phyloP scores from a whole-genome alignment of 2,113 vertebrate genomes.

The Trogon surrucura region DNA sequence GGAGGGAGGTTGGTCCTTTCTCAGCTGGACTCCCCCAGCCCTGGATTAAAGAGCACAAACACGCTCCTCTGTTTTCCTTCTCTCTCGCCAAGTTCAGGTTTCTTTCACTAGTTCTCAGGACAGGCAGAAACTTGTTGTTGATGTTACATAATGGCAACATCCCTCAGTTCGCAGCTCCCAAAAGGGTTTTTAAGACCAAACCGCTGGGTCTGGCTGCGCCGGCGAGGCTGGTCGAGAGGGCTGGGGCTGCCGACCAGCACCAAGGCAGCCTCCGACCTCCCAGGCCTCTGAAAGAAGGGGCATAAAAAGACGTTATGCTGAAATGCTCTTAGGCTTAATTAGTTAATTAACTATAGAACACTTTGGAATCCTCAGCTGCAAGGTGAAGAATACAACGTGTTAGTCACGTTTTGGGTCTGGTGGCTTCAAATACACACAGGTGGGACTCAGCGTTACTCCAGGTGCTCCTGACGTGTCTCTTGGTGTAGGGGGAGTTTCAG shows the following conservation, averaged over 20 bases:
- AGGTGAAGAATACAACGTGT: neutral
- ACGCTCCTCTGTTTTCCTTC: rapidly evolving
- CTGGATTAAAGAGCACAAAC: neutral
- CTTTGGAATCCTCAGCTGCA: neutral
- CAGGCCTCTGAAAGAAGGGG: neutral
- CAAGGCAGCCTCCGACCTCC: neutral
- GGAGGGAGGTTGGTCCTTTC: neutral
- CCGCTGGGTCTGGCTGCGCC: neutral
- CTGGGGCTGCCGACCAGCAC: neutral
- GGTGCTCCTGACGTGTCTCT: too few relatives aligned
- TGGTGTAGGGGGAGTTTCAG: neutral
- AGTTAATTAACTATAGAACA: slow-evolving; percentile 36
- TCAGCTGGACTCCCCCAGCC: neutral
- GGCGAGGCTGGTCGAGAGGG: rapidly evolving
- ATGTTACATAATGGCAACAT: neutral
- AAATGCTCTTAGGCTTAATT: slow-evolving; percentile 6
- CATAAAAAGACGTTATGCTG: neutral
- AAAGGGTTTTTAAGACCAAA: neutral
- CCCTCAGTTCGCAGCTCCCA: neutral
- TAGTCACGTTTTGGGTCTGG: neutral
- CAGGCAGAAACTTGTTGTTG: neutral
- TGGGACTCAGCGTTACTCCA: too few relatives aligned
- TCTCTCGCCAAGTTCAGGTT: neutral
- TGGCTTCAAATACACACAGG: neutral
- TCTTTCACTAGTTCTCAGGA: neutral